Evolutionary conservation across 2,888 invertebrate species (phyloP).

Genomic region (Sussaba pulchella): DNA sequence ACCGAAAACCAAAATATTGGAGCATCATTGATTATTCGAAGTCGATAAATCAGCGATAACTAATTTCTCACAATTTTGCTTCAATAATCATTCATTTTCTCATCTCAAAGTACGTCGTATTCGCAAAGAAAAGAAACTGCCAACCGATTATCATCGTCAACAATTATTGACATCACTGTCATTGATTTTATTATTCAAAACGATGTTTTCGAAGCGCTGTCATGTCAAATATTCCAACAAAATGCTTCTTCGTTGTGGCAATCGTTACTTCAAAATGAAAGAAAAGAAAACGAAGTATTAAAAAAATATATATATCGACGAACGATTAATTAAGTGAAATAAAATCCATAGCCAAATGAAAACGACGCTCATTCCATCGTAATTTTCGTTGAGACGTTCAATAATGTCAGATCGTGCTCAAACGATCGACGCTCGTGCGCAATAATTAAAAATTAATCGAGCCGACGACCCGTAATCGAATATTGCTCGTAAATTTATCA

Average conservation of each 20-base stretch:
- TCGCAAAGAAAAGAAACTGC: constrained; percentile 43
- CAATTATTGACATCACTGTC: background rate
- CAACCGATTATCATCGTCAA: constrained; percentile 18
- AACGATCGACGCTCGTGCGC: constrained; percentile 3
- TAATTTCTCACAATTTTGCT: background rate
- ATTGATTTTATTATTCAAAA: constrained; percentile 40
- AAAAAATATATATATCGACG: background rate
- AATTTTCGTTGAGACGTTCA: background rate
- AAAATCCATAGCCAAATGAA: background rate
- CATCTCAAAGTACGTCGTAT: background rate
- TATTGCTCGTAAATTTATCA: constrained; percentile 3
- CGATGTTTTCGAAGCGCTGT: constrained; percentile 21
- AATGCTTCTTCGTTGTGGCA: background rate
- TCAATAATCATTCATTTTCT: background rate
- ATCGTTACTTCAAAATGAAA: background rate
- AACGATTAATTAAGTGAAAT: background rate
- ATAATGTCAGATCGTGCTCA: background rate
- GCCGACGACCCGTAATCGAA: background rate
- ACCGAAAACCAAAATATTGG: constrained; percentile 7
- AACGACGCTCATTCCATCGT: background rate
- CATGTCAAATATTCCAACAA: constrained; percentile 16
- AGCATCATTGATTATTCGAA: background rate
- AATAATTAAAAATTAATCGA: constrained; percentile 17
- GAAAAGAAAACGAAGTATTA: background rate
- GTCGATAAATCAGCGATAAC: too few species aligned